Base-by-base conservation (phyloP, 2,797 vertebrate species). In the Intellagama lesueurii region DNA sequence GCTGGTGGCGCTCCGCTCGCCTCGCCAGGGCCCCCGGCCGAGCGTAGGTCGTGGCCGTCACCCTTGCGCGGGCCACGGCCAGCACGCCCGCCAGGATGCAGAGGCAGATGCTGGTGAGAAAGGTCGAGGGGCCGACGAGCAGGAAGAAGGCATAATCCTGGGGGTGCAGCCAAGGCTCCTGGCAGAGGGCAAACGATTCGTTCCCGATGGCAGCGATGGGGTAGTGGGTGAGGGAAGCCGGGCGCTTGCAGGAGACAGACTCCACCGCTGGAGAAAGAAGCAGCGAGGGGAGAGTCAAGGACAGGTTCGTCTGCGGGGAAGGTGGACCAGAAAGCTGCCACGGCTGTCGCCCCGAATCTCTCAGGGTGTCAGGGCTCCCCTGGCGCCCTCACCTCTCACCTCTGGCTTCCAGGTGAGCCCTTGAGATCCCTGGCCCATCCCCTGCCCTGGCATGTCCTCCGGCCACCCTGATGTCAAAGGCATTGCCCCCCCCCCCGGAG, bases 171-270 rank as follows among this genome's bases (percentile, higher is more conserved):
- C 83, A 49, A 64, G 56, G 88, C 4, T 87, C 66, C 75, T 83
- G 92, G 84, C 97, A 98, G 32, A 87, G 96, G 56, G 86, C 87
- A 92, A 98, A 98, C 70, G 97, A 97, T 16, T 93, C 93, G 0
- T 95, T 95, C 22, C 93, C n/a, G 2, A 98, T 91, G 86, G 94
- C 95, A 47, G 95, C 83, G 88, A 98, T 76, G 0, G 96, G 96
- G 4, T 91, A 93, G 4, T 93, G 92, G 47, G 92, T 86, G 89
- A 94, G 91, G 77, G 91, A 93, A 19, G 93, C 92, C 0, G 96
- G 97, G 40, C n/a, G 84, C 73, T 83, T 88, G 91, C 97, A 97
- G 19, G 94, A 90, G 80, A 96, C 87, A 3, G 90, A 92, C 68
- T 88, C 91, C 86, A 94, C 92, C 77, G 96, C 97, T 96, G 92